Conservation (phyloP, 2,888 invertebrate species). For the Cantharis rufa region DNA sequence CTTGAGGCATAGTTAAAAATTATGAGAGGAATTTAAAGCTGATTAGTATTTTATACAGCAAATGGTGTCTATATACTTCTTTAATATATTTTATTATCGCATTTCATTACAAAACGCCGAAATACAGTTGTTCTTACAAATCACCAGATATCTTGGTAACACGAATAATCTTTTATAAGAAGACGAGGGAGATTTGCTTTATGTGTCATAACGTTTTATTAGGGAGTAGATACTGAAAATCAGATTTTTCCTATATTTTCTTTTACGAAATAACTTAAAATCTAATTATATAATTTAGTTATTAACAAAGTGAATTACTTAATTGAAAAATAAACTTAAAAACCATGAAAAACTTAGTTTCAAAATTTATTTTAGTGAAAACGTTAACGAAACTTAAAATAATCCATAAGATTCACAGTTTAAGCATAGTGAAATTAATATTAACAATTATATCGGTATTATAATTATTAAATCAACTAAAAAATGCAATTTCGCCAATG, state of each 20-base stretch:
- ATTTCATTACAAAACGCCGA: neutral
- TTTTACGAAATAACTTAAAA: neutral
- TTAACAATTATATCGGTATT: too few relatives aligned
- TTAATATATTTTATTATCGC: neutral
- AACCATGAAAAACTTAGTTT: neutral
- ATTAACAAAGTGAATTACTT: neutral
- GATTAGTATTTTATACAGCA: neutral
- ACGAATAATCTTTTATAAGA: conserved; percentile 37
- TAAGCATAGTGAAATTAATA: too few relatives aligned
- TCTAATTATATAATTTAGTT: neutral
- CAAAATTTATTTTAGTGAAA: neutral
- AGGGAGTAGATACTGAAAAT: conserved; percentile 6
- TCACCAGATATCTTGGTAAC: conserved; percentile 27
- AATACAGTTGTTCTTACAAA: neutral
- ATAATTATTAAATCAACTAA: too few relatives aligned
- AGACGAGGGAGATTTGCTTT: conserved; percentile 33
- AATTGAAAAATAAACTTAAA: neutral
- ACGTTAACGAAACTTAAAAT: too few relatives aligned
- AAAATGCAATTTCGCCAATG: too few relatives aligned
- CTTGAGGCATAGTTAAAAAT: neutral
- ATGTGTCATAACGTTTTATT: conserved; percentile 36
- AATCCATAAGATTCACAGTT: too few relatives aligned
- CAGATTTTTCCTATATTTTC: neutral
- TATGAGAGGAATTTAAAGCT: neutral
- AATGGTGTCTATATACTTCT: neutral